Evolutionary conservation across 2,113 vertebrate genomes (phyloP), one percentile per base, ranked within the genome.

Genomic region (Xyliphius kryptos): DNA sequence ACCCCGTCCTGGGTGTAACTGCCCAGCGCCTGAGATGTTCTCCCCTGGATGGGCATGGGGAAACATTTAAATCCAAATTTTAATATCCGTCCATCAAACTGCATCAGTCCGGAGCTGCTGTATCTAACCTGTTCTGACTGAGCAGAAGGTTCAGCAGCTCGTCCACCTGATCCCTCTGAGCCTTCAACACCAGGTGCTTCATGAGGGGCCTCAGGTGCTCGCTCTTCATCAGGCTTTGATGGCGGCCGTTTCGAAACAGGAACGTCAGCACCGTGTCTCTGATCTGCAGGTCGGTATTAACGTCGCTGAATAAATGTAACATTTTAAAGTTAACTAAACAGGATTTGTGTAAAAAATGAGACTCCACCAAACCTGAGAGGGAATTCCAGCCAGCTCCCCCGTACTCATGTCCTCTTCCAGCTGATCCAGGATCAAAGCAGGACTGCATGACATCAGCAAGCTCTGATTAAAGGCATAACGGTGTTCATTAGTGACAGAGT

Each of bases 331-430:
- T 15, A 22, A 5, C 19, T 15, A 8, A 14, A 12, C 3, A 19
- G 7, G 2, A n/a, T 6, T n/a, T 13, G 43, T 5, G 43, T 32
- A 32, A 32, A 46, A 15, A n/a, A 56, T 14, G 1, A 16, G 2
- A 59, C 7, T 12, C 15, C 3, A 26, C 41, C 72, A 76, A 71
- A 97, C 96, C 89, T 93, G 88, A 44, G 86, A 83, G 61, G 93
- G 90, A 77, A 97, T 83, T 3, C 84, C 89, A n/a, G 91, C 89
- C 13, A 92, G 56, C 46, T 94, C 91, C 41, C 92, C 91, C 0
- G 83, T 82, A 57, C 60, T 87, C 92, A 95, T 91, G 9, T 87
- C 84, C 2, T 93, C 86, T 3, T 91, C 89, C 56, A 88, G 77
- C 72, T 98, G 93, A 13, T 91, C 89, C 41, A 98, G 82, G 51